Conservation (phyloP, 2,888 invertebrate genomes). For the Lordiphosa fenestrarum region DNA sequence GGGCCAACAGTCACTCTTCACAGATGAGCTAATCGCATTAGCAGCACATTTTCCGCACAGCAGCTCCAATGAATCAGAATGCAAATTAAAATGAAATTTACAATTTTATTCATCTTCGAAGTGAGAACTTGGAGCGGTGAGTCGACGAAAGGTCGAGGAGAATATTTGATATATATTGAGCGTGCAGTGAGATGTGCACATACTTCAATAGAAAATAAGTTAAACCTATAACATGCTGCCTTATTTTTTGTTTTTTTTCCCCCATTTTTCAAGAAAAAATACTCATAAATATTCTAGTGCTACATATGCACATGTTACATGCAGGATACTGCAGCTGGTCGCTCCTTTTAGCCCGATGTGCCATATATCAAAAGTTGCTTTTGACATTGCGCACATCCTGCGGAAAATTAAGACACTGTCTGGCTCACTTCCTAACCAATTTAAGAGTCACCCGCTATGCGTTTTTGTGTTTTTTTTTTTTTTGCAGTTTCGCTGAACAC, state of each 20-base stretch:
- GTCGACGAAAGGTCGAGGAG: too few species aligned
- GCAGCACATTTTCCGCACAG: constrained; percentile 27
- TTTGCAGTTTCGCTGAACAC: background rate
- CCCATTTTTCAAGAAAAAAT: constrained; percentile 42
- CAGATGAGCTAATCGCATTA: constrained; percentile 54
- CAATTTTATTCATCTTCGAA: constrained; percentile 30
- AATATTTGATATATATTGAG: too few species aligned
- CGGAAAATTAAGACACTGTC: constrained; percentile 71
- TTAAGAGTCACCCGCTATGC: constrained; percentile 57
- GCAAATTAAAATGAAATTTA: constrained; percentile 44
- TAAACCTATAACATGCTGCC: constrained; percentile 26
- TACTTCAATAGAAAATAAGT: constrained; percentile 19
- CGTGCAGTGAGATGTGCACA: too few species aligned
- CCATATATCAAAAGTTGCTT: constrained; percentile 69
- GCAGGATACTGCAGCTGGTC: constrained; percentile 25
- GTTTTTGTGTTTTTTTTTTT: background rate
- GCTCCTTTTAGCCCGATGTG: constrained; percentile 26
- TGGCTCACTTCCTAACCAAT: constrained; percentile 68
- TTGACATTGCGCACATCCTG: constrained; percentile 70
- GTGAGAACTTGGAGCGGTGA: background rate
- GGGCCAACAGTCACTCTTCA: constrained; percentile 2
- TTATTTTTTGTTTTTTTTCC: constrained; percentile 5
- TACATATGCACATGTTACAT: constrained; percentile 36
- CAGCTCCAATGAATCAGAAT: constrained; percentile 37
- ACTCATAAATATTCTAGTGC: constrained; percentile 58